Evolutionary conservation across 2,888 invertebrate genomes (phyloP), one percentile per base, ranked within the genome.

Genomic region (Diplolepis rosae): DNA sequence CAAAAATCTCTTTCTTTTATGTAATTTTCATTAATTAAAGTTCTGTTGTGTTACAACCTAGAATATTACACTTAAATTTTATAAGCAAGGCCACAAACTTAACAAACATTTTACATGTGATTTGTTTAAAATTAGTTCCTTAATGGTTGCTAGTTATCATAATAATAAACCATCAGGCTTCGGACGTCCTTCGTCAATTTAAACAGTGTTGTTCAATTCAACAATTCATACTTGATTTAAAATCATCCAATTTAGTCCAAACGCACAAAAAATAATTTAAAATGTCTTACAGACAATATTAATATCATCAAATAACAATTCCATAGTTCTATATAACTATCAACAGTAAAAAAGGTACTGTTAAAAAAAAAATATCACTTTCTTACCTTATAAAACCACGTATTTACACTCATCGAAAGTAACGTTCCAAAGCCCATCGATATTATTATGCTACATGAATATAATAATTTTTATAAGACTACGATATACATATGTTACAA

Each of bases 51-150:
- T 86, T 88, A 88, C 86, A 87, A 82, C 84, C 84, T 88, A 88
- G 86, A 87, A 86, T 87, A 88, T 84, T 87, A 87, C 85, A 87
- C 81, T 82, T 82, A 83, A 84, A 80, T 80, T 82, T 81, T 80
- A 84, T 86, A 88, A 88, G 88, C 87, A 87, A 88, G 84, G 86
- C 86, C 87, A 87, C 87, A 88, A 88, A 88, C 88, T 88, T 88
- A 88, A 88, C 88, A 88, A 88, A 88, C 87, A 85, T 88, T 87
- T 86, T 87, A 88, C 87, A 88, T 68, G 68, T 72, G 70, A 73
- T 77, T 73, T 73, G 69, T 74, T 73, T 74, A 77, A 77, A 56
- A 45, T 68, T 77, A 77, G 74, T 75, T 74, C 70, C 65, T 50
- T 69, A 69, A 69, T 81, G 77, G 79, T 69, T 82, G 78, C 80